These are phyloP conservation scores for Ranitomeya variabilis DNA, from an alignment of 2,113 vertebrate species.

Conservation along the genomic window DNA sequence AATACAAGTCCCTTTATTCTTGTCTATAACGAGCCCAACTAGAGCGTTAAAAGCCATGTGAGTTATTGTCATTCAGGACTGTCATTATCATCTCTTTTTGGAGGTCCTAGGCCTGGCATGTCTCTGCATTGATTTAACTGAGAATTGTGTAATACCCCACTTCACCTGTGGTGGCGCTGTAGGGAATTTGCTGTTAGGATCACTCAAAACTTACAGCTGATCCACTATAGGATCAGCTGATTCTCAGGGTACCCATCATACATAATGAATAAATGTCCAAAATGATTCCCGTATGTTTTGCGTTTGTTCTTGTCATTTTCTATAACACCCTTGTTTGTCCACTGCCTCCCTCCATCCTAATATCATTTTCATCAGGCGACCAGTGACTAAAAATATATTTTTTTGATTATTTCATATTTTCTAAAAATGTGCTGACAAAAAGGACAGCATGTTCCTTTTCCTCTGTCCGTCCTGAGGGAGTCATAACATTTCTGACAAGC, in stretches of 20 bases:
- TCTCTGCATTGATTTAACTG: background rate
- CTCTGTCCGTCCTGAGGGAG: slow-evolving; percentile 38
- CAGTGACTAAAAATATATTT: slow-evolving; percentile 37
- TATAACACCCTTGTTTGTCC: background rate
- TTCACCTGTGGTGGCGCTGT: background rate
- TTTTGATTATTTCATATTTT: slow-evolving; percentile 52
- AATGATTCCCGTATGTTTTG: background rate
- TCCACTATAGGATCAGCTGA: background rate
- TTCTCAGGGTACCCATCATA: background rate
- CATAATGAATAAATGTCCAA: background rate
- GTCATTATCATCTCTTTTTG: background rate
- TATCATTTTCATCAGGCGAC: slow-evolving; percentile 47
- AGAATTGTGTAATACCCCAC: background rate
- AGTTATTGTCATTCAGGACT: too few relatives aligned
- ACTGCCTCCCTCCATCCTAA: background rate
- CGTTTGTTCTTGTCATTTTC: background rate
- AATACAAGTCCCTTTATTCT: too few relatives aligned
- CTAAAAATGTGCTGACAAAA: slow-evolving; percentile 49
- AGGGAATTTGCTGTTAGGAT: background rate
- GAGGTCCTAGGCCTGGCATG: too few relatives aligned
- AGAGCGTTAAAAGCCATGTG: too few relatives aligned
- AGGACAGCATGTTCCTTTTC: slow-evolving; percentile 50
- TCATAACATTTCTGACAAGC: slow-evolving; percentile 50
- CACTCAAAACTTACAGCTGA: background rate
- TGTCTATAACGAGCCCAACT: too few relatives aligned